Conservation (phyloP, 2,113 vertebrate species). For the Morone saxatilis region DNA sequence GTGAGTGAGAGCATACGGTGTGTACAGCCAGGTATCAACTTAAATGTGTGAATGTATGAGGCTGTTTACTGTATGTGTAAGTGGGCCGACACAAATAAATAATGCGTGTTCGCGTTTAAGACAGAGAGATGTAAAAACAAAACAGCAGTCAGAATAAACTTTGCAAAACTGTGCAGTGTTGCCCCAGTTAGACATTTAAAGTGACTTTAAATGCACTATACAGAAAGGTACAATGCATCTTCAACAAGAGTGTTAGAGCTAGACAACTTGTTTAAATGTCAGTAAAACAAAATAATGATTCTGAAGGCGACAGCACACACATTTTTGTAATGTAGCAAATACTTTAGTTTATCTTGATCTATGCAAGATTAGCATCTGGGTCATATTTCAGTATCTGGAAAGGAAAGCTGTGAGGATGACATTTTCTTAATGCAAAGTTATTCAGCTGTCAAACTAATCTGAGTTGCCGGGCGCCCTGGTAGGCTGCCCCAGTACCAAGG, state of each 20-base stretch:
- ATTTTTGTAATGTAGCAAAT: not conserved
- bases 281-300: not conserved
- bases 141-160: not conserved
- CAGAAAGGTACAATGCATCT: not conserved
- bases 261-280: not conserved
- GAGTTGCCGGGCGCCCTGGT: too few relatives aligned
- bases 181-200: conserved; percentile 16
- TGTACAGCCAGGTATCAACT: not conserved
- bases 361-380: not conserved
- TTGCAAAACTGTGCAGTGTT: not conserved
- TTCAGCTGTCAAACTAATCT: conserved; percentile 13
- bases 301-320: not conserved
- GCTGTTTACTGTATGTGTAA: not conserved
- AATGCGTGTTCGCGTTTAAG: not conserved
- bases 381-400: not conserved
- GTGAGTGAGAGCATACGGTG: not conserved
- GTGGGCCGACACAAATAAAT: not conserved
- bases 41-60: not conserved
- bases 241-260: not conserved
- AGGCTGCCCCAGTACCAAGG: too few relatives aligned
- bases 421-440: conserved; percentile 3
- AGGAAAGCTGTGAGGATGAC: not conserved
- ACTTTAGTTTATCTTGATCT: not conserved
- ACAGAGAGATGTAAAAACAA: not conserved
- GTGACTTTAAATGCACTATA: not conserved